Percentiles rank a stretch among this genome's conserved stretches.
These are phyloP conservation scores for Suricata suricatta DNA, from an alignment of 2,113 vertebrate species.

Conservation along the genomic window DNA sequence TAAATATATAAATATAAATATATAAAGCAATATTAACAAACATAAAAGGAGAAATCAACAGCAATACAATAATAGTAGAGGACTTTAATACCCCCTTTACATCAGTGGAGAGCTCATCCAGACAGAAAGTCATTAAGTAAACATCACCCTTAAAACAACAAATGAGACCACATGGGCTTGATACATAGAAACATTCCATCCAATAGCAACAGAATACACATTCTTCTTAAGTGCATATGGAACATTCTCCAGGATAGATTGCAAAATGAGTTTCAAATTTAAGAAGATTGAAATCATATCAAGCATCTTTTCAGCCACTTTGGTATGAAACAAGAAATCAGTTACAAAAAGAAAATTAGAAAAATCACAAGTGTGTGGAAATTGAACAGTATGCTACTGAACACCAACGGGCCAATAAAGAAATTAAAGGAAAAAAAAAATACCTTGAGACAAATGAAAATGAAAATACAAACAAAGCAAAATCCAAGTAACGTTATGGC, in stretches of 20 bases:
- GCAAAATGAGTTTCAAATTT: background rate
- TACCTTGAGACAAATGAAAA: background rate
- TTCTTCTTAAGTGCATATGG: background rate
- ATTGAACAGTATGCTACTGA: background rate
- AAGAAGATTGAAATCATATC: background rate
- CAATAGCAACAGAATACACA: background rate
- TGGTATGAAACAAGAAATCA: background rate
- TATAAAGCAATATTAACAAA: background rate
- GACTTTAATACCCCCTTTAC: background rate
- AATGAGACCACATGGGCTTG: background rate
- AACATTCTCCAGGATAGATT: background rate
- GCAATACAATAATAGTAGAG: background rate
- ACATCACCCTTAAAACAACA: background rate
- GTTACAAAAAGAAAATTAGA: background rate
- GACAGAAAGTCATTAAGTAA: background rate
- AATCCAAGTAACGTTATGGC: background rate
- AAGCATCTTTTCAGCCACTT: background rate
- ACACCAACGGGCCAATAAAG: background rate
- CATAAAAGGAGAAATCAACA: background rate
- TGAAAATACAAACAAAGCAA: background rate
- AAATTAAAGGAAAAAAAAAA: background rate
- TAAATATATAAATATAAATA: background rate
- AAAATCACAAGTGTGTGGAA: background rate
- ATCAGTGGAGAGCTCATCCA: background rate
- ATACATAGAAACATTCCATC: background rate